A percentile compares a stretch with the other conserved stretches of the same genome.
These are phyloP conservation scores for Dimorphilus gyrociliatus DNA, from an alignment of 2,888 invertebrate species.

Conservation along the genomic window DNA sequence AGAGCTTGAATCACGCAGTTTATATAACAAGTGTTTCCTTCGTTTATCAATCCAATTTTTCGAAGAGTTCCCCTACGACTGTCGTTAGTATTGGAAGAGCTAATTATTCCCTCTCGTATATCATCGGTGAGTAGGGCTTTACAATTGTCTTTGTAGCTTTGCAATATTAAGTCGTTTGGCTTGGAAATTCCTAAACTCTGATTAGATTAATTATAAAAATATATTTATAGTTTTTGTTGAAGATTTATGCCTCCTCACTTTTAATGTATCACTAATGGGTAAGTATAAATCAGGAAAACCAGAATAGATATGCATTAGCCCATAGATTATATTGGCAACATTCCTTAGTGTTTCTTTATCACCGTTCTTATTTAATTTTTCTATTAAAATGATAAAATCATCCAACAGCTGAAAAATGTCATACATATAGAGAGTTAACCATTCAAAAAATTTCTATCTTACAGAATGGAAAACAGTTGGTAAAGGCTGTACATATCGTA, in stretches of 20 bases:
- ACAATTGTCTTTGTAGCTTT: no score
- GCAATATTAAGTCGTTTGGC: no score
- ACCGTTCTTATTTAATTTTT: slow-evolving; percentile 9
- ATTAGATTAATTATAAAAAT: background rate
- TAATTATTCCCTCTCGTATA: no score
- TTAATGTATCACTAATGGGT: slow-evolving; percentile 23
- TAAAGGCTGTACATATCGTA: no score
- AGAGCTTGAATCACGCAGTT: slow-evolving; percentile 70
- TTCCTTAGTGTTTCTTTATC: slow-evolving; percentile 7
- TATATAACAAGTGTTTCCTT: slow-evolving; percentile 77
- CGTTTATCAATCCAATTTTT: slow-evolving; percentile 59
- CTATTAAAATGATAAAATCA: slow-evolving; percentile 14
- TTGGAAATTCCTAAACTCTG: no score
- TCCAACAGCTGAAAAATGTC: slow-evolving; percentile 15
- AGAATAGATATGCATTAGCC: slow-evolving; percentile 26
- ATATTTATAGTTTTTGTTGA: slow-evolving; percentile 1
- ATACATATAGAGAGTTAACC: background rate
- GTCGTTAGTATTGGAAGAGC: no score
- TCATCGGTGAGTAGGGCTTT: no score
- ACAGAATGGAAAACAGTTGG: no score
- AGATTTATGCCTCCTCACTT: slow-evolving; percentile 16
- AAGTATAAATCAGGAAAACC: slow-evolving; percentile 35
- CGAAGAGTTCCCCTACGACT: no score
- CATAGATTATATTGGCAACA: slow-evolving; percentile 22
- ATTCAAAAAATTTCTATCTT: no score